These are phyloP conservation scores for Columba guinea DNA, from an alignment of 2,797 vertebrate species.

Conservation along the genomic window DNA sequence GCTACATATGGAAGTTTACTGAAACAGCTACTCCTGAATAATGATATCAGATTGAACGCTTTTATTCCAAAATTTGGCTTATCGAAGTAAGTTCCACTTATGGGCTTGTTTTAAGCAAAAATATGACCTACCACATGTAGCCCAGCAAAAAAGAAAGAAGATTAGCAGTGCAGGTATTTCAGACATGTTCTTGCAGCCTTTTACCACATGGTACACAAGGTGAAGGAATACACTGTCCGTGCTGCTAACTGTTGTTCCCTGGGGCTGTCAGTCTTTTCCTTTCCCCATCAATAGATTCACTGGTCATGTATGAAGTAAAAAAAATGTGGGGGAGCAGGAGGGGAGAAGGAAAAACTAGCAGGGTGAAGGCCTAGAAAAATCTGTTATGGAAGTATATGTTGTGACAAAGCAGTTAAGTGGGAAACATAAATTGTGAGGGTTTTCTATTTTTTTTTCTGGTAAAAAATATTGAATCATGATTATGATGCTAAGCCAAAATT, in stretches of 20 bases:
- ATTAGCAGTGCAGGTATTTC: not conserved
- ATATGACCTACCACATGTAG: not conserved
- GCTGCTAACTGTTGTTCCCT: not conserved
- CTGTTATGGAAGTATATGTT: not conserved
- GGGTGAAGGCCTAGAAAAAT: not conserved
- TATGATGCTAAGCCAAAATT: not conserved
- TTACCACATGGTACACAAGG: not conserved
- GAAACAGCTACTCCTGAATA: not conserved
- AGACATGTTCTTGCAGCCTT: not conserved
- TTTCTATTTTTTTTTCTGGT: not conserved
- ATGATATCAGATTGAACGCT: not conserved
- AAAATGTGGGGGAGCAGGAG: too few relatives aligned
- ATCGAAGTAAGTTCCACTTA: not conserved
- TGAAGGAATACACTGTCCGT: not conserved
- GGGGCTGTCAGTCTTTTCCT: not conserved
- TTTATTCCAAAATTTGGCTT: not conserved
- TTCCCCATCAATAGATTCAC: not conserved
- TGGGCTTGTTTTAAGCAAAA: not conserved
- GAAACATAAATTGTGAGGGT: not conserved
- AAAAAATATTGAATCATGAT: not conserved
- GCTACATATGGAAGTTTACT: not conserved
- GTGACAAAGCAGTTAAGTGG: not conserved
- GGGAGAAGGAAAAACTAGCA: not conserved
- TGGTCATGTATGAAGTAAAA: not conserved
- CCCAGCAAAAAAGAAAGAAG: not conserved